Base-by-base conservation (phyloP, 2,113 vertebrate genomes). In the Xyrauchen texanus region DNA sequence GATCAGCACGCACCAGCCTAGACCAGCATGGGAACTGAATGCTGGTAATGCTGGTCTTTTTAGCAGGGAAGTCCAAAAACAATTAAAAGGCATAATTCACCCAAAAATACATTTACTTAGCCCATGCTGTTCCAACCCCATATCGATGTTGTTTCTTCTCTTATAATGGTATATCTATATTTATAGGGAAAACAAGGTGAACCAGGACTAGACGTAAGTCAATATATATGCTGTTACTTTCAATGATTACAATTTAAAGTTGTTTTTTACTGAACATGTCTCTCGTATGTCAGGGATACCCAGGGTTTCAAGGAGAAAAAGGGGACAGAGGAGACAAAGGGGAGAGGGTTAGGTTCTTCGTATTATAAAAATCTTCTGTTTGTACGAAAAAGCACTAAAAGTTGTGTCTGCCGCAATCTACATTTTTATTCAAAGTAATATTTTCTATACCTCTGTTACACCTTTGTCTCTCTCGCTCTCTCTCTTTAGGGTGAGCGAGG, bases 121-220 rank as follows among this genome's bases (percentile, higher is more conserved):
- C 21, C 21, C 21, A 34, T 34, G 21, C 21, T 34, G 21, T 34
- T 34, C 21, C 21, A 34, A 34, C 21, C 21, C 21, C 21, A 34
- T 34, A 34, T 34, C 21, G 21, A 34, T 58, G 11, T 69, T 16
- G 12, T 45, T 46, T 51, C 1, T 21, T 61, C 8, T 52, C 11
- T 63, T 46, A 34, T 3, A 34, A 34, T 34, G 10, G 52, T 11
- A 1, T 60, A 58, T 84, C 5, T 88, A 15, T 89, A 79, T 84
- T 84, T 13, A 34, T 87, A 99, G 97, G 97, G 97, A 76, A 95
- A 93, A 88, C 90, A 92, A 0, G 97, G 97, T 6, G 96, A 98
- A 86, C 95, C 96, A 63, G 97, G 97, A 91, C 83, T 98, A 76
- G 97, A 99, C 83, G 96, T 98, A 87, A 97, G 97, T 96, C 6